These are phyloP conservation scores for Neopipo cinnamomea DNA, from an alignment of 2,113 vertebrate genomes.

Conservation along the genomic window DNA sequence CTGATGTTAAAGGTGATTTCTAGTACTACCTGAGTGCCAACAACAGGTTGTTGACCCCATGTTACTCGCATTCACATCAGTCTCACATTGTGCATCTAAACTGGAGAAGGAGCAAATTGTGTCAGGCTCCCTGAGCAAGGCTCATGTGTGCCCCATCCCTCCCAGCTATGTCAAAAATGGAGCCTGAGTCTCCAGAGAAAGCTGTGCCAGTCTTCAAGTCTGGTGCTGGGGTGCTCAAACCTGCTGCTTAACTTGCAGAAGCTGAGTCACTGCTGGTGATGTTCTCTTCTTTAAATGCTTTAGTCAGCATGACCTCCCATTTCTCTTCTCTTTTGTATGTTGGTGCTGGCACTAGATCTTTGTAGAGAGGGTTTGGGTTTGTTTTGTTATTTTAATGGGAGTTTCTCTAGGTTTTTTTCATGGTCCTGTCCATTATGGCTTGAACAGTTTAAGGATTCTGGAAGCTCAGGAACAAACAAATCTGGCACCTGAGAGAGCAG, in stretches of 20 bases:
- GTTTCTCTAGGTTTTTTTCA: neutral
- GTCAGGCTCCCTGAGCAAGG: neutral
- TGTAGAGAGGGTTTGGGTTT: neutral
- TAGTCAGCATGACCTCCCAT: neutral
- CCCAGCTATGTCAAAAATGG: neutral
- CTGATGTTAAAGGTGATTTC: neutral
- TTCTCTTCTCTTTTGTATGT: neutral
- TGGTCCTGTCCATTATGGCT: neutral
- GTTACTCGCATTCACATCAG: neutral
- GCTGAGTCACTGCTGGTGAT: rapidly evolving
- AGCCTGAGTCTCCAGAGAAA: neutral
- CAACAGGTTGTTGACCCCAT: neutral
- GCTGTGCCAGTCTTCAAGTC: neutral
- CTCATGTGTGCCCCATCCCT: neutral
- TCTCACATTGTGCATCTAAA: neutral
- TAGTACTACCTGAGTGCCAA: neutral
- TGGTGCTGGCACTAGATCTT: neutral
- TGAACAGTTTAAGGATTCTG: neutral
- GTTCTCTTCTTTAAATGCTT: neutral
- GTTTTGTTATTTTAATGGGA: neutral
- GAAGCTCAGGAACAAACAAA: neutral
- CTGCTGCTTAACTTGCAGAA: neutral
- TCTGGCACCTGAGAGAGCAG: neutral
- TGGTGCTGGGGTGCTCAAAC: neutral
- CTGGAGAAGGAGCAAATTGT: neutral